phyloP scores from a whole-genome alignment of 2,888 invertebrate species.

The Drosophila limbata region DNA sequence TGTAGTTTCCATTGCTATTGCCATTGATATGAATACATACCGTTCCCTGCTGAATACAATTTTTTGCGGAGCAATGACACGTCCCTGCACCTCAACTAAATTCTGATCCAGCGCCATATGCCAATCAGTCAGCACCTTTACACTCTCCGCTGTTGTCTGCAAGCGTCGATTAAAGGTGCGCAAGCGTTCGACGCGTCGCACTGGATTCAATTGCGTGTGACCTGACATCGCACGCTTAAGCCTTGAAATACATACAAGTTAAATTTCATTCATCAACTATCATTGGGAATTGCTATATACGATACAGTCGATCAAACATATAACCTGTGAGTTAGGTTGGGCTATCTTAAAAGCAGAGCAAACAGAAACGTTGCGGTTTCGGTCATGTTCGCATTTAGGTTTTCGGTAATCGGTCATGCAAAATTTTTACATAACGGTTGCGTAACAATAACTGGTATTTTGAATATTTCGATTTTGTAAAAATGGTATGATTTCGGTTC shows the following conservation, averaged over 20 bases:
- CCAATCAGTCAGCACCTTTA: conserved; percentile 90
- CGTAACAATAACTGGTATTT: no score
- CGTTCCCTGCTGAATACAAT: conserved; percentile 86
- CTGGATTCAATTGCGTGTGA: conserved; percentile 92
- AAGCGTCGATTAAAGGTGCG: conserved; percentile 89
- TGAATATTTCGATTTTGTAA: no score
- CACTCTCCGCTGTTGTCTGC: conserved; percentile 86
- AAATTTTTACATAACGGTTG: no score
- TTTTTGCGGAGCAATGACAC: conserved; percentile 88
- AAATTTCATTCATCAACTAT: no score
- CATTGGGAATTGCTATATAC: no score
- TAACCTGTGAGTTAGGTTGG: no score
- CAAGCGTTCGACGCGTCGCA: conserved; percentile 89
- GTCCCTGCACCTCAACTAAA: conserved; percentile 88
- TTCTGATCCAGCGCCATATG: conserved; percentile 88
- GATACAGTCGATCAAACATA: no score
- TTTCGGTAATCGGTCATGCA: no score
- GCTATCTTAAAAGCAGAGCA: no score
- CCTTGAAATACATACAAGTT: conserved; percentile 52
- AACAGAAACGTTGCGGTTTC: no score
- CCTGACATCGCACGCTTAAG: conserved; percentile 90
- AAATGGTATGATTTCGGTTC: no score
- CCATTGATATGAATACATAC: conserved; percentile 48
- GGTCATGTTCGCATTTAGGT: no score
- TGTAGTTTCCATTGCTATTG: background rate